These are phyloP conservation scores for Ylistrum balloti DNA, from an alignment of 1,140 invertebrate genomes.

Conservation along the genomic window DNA sequence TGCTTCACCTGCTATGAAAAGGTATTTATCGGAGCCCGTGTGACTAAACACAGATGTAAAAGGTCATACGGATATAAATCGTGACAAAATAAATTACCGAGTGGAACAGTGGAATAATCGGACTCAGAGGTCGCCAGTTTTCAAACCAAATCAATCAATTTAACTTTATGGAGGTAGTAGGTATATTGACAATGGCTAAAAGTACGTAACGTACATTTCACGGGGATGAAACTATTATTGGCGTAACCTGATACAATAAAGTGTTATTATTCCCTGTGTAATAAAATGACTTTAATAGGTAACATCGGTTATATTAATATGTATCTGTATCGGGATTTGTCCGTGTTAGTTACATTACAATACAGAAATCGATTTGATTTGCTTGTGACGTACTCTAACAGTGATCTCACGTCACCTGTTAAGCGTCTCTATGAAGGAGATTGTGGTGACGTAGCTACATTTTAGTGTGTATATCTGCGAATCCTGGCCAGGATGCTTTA, in stretches of 20 bases:
- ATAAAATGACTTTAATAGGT: no score
- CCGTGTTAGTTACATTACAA: neutral
- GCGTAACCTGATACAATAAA: neutral
- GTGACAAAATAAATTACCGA: no score
- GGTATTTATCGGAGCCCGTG: no score
- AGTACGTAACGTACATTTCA: conserved; percentile 8
- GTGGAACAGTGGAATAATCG: no score
- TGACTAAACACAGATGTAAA: no score
- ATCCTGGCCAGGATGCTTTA: neutral
- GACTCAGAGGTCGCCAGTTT: no score
- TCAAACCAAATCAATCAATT: neutral
- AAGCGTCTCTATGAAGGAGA: no score
- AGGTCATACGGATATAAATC: no score
- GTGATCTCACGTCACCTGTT: neutral
- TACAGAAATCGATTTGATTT: neutral
- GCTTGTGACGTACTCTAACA: neutral
- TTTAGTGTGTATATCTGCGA: neutral
- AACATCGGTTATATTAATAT: neutral
- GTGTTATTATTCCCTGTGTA: neutral
- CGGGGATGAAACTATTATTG: neutral
- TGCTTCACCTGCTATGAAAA: no score
- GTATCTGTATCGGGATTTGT: neutral
- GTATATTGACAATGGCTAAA: neutral
- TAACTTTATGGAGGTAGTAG: neutral
- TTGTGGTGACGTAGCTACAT: no score